Base-by-base conservation (phyloP, 2,113 vertebrate genomes). In the Nothobranchius kuhntae region DNA sequence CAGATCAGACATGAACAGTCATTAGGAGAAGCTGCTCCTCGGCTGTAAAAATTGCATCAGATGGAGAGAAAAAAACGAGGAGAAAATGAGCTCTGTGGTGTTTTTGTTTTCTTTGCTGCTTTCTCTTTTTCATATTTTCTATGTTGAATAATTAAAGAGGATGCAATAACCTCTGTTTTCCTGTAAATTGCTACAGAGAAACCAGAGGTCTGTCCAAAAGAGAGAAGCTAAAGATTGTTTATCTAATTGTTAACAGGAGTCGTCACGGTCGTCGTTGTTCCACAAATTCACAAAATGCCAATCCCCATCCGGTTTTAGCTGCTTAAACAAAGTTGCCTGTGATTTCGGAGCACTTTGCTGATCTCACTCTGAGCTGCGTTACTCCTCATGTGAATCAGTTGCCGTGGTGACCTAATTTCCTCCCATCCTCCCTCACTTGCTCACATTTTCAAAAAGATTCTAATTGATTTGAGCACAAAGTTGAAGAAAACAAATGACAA, bases 321-420 rank as follows among this genome's bases (percentile, higher is more conserved):
- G n/a, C 17, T 17, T 21, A 51, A 51, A 45, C 13, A 54, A 54
- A 42, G 55, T 46, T 15, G 24, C 42, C 13, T 14, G 13, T 30
- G 42, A 60, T 14, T 26, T 14, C 21, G 26, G 57, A 60, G 42
- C 2, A 9, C 3, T 68, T 46, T 17, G n/a, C 47, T 30, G 24
- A 51, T 53, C 53, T 64, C 54, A 47, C 11, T 13, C 58, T 26
- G 48, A 1, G 63, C 24, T 53, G 26, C 46, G 15, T 17, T 21
- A 13, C 57, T 26, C 21, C 21, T 46, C 42, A 1, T 17, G 44
- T 45, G 44, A 45, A 45, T 45, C 44, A 45, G 44, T 45, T 45
- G 44, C 58, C 9, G 55, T 6, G 11, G 65, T 83, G 84, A 80
- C 83, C 83, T 45, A 65, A 44, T 81, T 86, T 73, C 17, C 30